Evolutionary conservation across 2,797 vertebrate genomes (phyloP).

Genomic region (Liasis olivaceus): DNA sequence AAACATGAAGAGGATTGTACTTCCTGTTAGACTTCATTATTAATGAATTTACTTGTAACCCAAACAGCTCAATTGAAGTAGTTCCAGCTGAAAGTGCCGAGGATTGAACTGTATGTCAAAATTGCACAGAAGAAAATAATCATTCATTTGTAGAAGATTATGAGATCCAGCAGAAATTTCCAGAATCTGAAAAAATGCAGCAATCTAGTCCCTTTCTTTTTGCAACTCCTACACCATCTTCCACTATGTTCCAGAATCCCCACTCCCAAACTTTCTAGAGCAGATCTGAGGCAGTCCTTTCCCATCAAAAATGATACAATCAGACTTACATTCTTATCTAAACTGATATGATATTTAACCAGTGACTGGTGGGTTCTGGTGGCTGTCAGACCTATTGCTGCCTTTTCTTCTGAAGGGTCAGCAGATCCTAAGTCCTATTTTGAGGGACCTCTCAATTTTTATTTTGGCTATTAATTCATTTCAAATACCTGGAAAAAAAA

Average conservation of each 20-base stretch:
- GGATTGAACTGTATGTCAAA: not conserved
- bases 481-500: not conserved
- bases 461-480: not conserved
- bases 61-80: not conserved
- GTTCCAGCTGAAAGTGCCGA: not conserved
- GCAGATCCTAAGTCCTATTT: not conserved
- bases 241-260: not conserved
- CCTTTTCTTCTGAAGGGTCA: not conserved
- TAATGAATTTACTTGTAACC: not conserved
- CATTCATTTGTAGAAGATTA: not conserved
- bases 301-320: no score
- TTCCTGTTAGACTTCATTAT: not conserved
- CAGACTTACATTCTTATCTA: not conserved
- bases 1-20: not conserved
- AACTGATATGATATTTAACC: not conserved
- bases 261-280: no score
- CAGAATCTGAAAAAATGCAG: not conserved
- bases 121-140: not conserved
- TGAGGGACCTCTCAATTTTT: no score
- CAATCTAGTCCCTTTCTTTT: not conserved
- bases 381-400: not conserved
- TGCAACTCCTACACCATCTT: not conserved
- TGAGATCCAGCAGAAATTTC: not conserved
- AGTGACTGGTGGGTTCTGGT: not conserved
- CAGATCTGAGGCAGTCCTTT: not conserved